Conservation (phyloP, 2,797 vertebrate species). For the Phataginus tricuspis region DNA sequence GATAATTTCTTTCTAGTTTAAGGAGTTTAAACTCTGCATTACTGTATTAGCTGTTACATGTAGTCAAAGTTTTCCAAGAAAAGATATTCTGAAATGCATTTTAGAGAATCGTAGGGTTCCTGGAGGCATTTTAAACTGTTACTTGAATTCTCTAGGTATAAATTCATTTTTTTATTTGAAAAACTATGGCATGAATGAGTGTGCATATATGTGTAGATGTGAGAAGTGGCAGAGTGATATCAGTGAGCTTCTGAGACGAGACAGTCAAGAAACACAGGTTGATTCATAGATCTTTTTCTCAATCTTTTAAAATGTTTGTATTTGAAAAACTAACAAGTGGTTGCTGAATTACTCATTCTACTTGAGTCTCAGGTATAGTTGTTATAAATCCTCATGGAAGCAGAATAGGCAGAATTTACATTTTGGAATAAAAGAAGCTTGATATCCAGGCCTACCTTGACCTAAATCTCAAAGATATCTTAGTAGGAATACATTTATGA, state of each 20-base stretch:
- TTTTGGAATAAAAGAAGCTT: neutral
- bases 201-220: fast-evolving
- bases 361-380: neutral
- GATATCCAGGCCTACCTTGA: neutral
- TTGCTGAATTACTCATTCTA: neutral
- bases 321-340: neutral
- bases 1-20: neutral
- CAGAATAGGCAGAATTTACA: neutral
- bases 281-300: neutral
- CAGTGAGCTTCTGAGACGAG: neutral
- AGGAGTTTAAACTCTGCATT: neutral
- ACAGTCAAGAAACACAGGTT: neutral
- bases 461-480: neutral
- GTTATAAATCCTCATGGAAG: neutral
- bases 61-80: neutral
- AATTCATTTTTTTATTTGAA: neutral
- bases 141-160: neutral
- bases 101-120: neutral
- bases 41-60: neutral
- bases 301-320: neutral
- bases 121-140: neutral
- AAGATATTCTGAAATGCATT: neutral
- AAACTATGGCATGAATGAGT: neutral
- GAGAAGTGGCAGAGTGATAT: neutral
- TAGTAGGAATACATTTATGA: neutral